Base-by-base conservation (phyloP, 2,888 invertebrate species). In the Rhagonycha lutea region DNA sequence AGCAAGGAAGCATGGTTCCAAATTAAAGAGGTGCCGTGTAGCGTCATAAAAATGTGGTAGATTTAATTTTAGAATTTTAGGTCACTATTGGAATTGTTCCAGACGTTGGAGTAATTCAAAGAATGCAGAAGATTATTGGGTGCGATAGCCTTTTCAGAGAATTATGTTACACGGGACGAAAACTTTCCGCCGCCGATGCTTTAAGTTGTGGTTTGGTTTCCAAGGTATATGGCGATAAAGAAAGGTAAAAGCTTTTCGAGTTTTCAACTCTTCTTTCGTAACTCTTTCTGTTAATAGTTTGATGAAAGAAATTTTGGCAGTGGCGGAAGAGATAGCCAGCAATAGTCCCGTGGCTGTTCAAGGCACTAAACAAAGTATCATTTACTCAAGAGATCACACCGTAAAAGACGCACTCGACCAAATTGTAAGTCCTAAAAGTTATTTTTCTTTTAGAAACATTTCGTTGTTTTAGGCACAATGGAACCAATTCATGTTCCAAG, bases 321-420 rank as follows among this genome's bases (percentile, higher is more conserved):
- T 95, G 69, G 99, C 98, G 0, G 91, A 91, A 80, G 85, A 88
- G 29, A 98, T 99, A 79, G 96, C 98, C 0, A 86, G 88, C 4
- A 96, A 97, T 87, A 98, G 97, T 88, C 99, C 99, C 0, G 94
- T 99, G 4, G 99, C 98, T 0, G 94, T 99, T 0, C 98, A 99
- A 87, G 93, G 94, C 3, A 95, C 96, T 0, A 99, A 99, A 86
- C 89, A 92, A 72, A 94, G 91, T 82, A 85, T 99, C 24, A 91
- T 96, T 9, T 98, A 95, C 87, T 94, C 98, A 0, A 91, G 97
- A 83, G 97, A 97, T 86, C 96, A 98, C 84, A 90, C 94, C 0
- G 95, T 95, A 14, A 91, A 94, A 79, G 95, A 97, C 73, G 96
- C 98, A 12, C 88, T 99, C n/a, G 92, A 96, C 82, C 96, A 96